Conservation (phyloP, 2,113 vertebrate genomes). For the Miniopterus natalensis region DNA sequence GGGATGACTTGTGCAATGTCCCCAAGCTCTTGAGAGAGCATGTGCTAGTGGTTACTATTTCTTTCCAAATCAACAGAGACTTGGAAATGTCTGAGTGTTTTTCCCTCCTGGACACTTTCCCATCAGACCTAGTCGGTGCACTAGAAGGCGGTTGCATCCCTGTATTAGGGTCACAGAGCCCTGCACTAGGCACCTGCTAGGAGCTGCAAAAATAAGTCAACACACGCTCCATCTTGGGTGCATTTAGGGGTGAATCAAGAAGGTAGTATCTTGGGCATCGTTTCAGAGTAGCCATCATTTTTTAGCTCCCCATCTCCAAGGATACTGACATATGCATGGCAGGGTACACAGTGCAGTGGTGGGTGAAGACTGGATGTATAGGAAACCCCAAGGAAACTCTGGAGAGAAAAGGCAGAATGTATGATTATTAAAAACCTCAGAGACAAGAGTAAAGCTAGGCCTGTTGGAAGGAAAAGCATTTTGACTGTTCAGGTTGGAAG, state of each 20-base stretch:
- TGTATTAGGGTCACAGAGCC: not conserved
- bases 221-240: not conserved
- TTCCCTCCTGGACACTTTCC: not conserved
- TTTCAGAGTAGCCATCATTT: not conserved
- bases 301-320: not conserved
- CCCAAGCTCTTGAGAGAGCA: not conserved
- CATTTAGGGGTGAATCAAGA: not conserved
- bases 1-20: not conserved
- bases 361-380: not conserved
- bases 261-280: not conserved
- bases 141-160: not conserved
- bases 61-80: not conserved
- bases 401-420: not conserved
- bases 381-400: not conserved
- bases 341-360: not conserved
- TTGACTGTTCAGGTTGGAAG: not conserved
- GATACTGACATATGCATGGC: not conserved
- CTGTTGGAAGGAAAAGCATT: not conserved
- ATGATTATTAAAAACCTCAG: not conserved
- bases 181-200: not conserved
- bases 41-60: not conserved
- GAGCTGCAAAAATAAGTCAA: not conserved
- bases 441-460: not conserved
- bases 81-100: not conserved
- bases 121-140: not conserved